phyloP scores from a whole-genome alignment of 2,797 vertebrate species.

The Schizopygopsis pylzovi region DNA sequence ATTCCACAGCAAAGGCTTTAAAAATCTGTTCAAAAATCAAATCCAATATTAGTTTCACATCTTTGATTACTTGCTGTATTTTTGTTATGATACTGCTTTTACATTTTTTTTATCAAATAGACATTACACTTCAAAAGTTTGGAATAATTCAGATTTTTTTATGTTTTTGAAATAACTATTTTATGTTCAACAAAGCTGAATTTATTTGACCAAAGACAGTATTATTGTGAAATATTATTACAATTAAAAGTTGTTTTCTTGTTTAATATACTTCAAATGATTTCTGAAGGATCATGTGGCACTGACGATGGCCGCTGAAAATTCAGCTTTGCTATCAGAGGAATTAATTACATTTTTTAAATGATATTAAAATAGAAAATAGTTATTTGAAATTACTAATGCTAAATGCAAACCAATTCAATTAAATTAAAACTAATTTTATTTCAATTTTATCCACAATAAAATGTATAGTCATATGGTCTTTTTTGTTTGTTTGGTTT shows the following conservation, averaged over 20 bases:
- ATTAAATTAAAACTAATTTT: too few species aligned
- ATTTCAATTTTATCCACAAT: too few species aligned
- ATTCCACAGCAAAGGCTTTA: neutral
- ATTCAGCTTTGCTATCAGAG: too few species aligned
- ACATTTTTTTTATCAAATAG: neutral
- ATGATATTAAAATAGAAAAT: too few species aligned
- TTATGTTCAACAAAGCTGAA: neutral
- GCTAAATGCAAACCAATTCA: too few species aligned
- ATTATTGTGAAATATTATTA: neutral
- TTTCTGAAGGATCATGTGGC: neutral
- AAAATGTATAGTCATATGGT: too few species aligned
- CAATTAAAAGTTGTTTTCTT: neutral
- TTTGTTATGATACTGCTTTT: neutral
- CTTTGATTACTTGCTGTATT: neutral
- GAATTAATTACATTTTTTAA: too few species aligned
- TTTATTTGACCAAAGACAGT: neutral
- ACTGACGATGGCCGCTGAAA: neutral
- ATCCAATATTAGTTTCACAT: neutral
- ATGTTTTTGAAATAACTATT: neutral
- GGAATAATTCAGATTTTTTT: neutral
- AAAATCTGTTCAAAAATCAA: neutral
- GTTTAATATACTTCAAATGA: neutral
- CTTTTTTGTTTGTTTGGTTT: too few species aligned
- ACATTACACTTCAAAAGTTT: neutral
- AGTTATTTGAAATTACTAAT: too few species aligned